A percentile compares a stretch with the other conserved stretches of the same genome.
Evolutionary conservation across 2,888 invertebrate species (phyloP).

Genomic region (Tineola bisselliella): DNA sequence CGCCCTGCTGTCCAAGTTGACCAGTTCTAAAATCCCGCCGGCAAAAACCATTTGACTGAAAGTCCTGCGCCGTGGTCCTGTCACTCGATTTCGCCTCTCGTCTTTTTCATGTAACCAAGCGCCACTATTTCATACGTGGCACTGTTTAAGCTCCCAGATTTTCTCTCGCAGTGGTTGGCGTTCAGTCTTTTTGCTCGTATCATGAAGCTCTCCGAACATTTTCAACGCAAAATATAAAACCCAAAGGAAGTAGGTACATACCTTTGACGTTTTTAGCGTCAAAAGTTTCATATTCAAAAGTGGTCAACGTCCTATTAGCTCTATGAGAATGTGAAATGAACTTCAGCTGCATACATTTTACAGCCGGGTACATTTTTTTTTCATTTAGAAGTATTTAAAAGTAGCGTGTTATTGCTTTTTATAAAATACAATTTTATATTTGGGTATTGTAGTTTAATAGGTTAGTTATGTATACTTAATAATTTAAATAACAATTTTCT

Average conservation of each 20-base stretch:
- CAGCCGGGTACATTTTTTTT: background rate
- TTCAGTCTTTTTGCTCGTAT: slow-evolving; percentile 55
- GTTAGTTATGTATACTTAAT: no score
- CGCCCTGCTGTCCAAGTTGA: slow-evolving; percentile 20
- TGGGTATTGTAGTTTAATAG: no score
- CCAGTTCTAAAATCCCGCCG: slow-evolving; percentile 49
- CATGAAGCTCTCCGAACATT: slow-evolving; percentile 57
- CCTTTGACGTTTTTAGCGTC: slow-evolving; percentile 63
- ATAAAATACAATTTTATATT: background rate
- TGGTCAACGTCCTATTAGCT: slow-evolving; percentile 26
- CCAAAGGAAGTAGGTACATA: slow-evolving; percentile 49
- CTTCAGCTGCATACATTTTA: background rate
- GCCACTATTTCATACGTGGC: slow-evolving; percentile 65
- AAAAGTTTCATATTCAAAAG: slow-evolving; percentile 40
- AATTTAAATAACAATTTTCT: background rate
- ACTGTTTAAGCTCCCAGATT: slow-evolving; percentile 68
- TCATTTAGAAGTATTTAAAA: background rate
- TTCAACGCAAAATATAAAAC: slow-evolving; percentile 67
- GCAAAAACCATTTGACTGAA: slow-evolving; percentile 57
- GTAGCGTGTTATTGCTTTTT: background rate
- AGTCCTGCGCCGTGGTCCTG: slow-evolving; percentile 59
- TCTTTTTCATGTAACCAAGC: slow-evolving; percentile 68
- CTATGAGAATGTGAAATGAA: background rate
- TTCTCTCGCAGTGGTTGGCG: slow-evolving; percentile 56
- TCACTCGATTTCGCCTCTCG: slow-evolving; percentile 65